A percentile compares a stretch with the other conserved stretches of the same genome.
These are phyloP conservation scores for Cinclus mexicanus DNA, from an alignment of 2,113 vertebrate species.

Conservation along the genomic window DNA sequence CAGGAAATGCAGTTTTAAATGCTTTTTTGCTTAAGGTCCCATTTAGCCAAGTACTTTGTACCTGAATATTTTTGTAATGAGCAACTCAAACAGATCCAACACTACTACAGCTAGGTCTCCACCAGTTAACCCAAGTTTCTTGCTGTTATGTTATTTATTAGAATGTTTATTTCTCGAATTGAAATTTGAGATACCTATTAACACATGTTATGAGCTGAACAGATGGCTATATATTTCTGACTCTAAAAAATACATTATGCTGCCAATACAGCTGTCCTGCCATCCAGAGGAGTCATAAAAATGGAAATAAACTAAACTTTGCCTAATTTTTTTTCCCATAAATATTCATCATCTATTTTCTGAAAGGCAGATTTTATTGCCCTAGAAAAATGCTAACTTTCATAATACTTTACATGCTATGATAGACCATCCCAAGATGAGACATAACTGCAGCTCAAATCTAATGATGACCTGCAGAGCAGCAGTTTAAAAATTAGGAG, in stretches of 20 bases:
- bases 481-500: conserved; percentile 14
- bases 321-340: background rate
- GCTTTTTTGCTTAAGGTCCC: background rate
- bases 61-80: conserved; percentile 13
- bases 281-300: conserved; percentile 12
- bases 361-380: conserved; percentile 8
- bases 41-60: background rate
- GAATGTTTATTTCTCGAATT: conserved; percentile 29
- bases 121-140: background rate
- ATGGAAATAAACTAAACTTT: background rate
- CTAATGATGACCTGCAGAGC: background rate
- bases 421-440: background rate
- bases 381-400: conserved; percentile 16
- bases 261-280: conserved; percentile 11
- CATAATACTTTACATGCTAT: background rate
- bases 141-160: conserved; percentile 14
- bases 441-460: background rate
- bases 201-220: conserved; percentile 25
- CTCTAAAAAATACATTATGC: background rate
- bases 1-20: background rate
- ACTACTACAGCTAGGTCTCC: background rate
- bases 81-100: background rate
- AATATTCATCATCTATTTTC: background rate
- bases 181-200: conserved; percentile 57
- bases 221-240: conserved; percentile 33